Conservation (phyloP, 2,113 vertebrate genomes). For the Tympanuchus pallidicinctus region DNA sequence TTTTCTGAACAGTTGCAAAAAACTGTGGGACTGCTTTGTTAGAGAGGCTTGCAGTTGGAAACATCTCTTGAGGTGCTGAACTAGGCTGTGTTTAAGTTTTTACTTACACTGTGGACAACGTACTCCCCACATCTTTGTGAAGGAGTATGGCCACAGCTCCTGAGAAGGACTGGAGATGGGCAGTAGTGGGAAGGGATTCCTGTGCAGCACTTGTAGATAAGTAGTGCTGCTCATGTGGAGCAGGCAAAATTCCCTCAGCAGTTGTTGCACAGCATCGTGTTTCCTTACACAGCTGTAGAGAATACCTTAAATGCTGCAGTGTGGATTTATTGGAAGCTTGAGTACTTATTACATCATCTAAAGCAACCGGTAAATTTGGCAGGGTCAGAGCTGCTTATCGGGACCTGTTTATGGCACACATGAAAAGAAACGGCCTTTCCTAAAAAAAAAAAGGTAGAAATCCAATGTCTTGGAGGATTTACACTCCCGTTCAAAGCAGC, state of each 20-base stretch:
- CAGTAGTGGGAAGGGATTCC: background rate
- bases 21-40: background rate
- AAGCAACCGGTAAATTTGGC: constrained; percentile 9
- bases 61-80: background rate
- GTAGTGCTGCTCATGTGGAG: background rate
- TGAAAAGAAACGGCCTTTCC: background rate
- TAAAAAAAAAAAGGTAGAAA: background rate
- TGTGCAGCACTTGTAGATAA: too few relatives aligned
- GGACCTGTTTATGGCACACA: background rate
- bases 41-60: background rate
- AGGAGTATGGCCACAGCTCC: background rate
- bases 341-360: background rate
- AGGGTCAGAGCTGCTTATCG: background rate
- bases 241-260: background rate
- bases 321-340: background rate
- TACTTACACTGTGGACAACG: background rate
- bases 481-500: background rate
- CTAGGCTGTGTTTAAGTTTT: background rate
- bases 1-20: background rate
- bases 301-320: background rate
- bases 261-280: background rate
- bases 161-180: background rate
- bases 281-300: background rate
- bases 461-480: background rate
- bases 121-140: background rate